Evolutionary conservation across 2,888 invertebrate species (phyloP).

Genomic region (Augochlorella aurata): DNA sequence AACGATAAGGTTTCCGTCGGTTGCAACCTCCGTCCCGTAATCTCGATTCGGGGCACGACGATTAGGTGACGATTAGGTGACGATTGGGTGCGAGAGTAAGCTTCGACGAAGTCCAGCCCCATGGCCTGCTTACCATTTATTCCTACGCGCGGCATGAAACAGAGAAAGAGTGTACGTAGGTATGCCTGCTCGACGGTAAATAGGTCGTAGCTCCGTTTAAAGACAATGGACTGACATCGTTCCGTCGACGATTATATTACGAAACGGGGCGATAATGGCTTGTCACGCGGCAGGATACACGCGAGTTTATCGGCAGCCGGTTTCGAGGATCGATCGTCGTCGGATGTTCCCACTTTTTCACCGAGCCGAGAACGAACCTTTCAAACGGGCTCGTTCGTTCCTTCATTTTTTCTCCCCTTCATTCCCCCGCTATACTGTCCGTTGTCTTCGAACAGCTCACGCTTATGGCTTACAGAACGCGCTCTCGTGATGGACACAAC

Average conservation of each 20-base stretch:
- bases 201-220: slow-evolving; percentile 61
- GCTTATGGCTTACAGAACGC: slow-evolving; percentile 3
- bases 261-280: slow-evolving; percentile 56
- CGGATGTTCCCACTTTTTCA: slow-evolving; percentile 22
- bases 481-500: no score
- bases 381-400: neutral
- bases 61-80: no score
- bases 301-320: slow-evolving; percentile 31
- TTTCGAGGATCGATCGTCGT: slow-evolving; percentile 40
- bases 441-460: slow-evolving; percentile 22
- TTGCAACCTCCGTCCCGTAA: neutral
- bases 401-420: neutral
- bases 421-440: slow-evolving; percentile 27
- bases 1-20: neutral
- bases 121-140: slow-evolving; percentile 79
- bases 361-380: slow-evolving; percentile 1
- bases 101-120: slow-evolving; percentile 36
- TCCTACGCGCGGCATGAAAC: slow-evolving; percentile 79
- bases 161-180: slow-evolving; percentile 69
- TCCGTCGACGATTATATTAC: slow-evolving; percentile 51
- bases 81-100: slow-evolving; percentile 23
- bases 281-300: slow-evolving; percentile 46
- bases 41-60: neutral
- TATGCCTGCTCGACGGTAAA: slow-evolving; percentile 53
- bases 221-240: slow-evolving; percentile 64